Conservation (phyloP, 2,888 invertebrate species). For the Aphrophora alni region DNA sequence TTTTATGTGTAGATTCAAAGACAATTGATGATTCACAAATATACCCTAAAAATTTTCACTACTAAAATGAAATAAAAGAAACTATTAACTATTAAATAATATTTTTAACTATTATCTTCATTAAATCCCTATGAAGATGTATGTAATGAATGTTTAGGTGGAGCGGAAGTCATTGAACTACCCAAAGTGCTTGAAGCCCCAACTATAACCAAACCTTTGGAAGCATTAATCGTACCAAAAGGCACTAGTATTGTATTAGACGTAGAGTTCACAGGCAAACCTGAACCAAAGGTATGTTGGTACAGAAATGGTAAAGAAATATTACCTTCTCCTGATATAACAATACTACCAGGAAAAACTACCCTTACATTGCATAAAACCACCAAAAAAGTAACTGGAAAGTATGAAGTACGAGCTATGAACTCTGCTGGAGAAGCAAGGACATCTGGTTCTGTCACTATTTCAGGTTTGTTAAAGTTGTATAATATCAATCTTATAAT, state of each 20-base stretch:
- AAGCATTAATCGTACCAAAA: slow-evolving; percentile 74
- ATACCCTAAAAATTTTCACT: no score
- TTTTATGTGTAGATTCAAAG: no score
- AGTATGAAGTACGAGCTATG: slow-evolving; percentile 85
- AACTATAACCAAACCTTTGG: slow-evolving; percentile 77
- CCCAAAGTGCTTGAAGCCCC: slow-evolving; percentile 68
- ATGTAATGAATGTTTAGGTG: no score
- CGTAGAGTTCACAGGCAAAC: slow-evolving; percentile 74
- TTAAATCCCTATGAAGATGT: no score
- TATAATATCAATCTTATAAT: no score
- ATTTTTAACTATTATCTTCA: no score
- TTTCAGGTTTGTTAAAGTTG: slow-evolving; percentile 59
- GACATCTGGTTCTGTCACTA: slow-evolving; percentile 81
- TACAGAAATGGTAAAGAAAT: slow-evolving; percentile 82
- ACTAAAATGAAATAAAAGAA: no score
- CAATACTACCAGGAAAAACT: slow-evolving; percentile 69
- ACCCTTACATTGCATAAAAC: slow-evolving; percentile 70
- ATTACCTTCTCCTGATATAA: slow-evolving; percentile 66
- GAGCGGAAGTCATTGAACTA: slow-evolving; percentile 57
- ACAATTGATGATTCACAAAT: no score
- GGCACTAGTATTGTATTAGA: slow-evolving; percentile 72
- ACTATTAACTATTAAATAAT: no score
- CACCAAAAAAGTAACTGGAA: slow-evolving; percentile 79
- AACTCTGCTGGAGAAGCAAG: slow-evolving; percentile 79
- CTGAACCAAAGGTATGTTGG: slow-evolving; percentile 78